Evolutionary conservation across 2,888 invertebrate species (phyloP).

Genomic region (Melanotus villosus): DNA sequence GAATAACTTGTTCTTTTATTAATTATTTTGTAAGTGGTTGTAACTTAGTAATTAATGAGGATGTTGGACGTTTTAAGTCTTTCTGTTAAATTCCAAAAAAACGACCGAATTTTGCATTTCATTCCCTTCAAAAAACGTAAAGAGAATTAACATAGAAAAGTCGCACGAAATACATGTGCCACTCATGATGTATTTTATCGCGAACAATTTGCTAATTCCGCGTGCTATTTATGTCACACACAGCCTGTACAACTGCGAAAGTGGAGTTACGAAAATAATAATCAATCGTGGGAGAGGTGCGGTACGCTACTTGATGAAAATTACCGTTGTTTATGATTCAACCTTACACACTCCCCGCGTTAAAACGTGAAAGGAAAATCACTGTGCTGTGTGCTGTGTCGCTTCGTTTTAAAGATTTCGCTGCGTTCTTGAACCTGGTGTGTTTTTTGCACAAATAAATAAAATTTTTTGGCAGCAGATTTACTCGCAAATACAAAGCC

Average conservation of each 20-base stretch:
- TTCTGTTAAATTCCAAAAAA: too few relatives aligned
- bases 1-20: too few relatives aligned
- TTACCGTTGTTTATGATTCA: constrained; percentile 19
- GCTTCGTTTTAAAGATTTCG: constrained; percentile 9
- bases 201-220: constrained; percentile 8
- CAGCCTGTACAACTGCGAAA: constrained; percentile 16
- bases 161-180: neutral
- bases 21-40: too few relatives aligned
- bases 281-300: constrained; percentile 28
- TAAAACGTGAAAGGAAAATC: constrained; percentile 28
- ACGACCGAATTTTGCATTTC: too few relatives aligned
- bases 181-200: neutral
- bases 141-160: neutral
- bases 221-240: constrained; percentile 24
- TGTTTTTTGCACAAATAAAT: constrained; percentile 13
- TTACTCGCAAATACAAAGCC: neutral
- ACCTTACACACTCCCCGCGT: constrained; percentile 5
- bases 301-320: constrained; percentile 20
- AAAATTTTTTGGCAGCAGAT: constrained; percentile 12
- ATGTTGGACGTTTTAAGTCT: too few relatives aligned
- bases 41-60: too few relatives aligned
- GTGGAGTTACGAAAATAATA: constrained; percentile 31
- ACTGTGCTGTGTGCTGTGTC: constrained; percentile 24
- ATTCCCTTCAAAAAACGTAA: too few relatives aligned
- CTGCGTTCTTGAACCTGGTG: constrained; percentile 17